Base-by-base conservation (phyloP, 1,140 invertebrate genomes). In the Drosophila rufa region DNA sequence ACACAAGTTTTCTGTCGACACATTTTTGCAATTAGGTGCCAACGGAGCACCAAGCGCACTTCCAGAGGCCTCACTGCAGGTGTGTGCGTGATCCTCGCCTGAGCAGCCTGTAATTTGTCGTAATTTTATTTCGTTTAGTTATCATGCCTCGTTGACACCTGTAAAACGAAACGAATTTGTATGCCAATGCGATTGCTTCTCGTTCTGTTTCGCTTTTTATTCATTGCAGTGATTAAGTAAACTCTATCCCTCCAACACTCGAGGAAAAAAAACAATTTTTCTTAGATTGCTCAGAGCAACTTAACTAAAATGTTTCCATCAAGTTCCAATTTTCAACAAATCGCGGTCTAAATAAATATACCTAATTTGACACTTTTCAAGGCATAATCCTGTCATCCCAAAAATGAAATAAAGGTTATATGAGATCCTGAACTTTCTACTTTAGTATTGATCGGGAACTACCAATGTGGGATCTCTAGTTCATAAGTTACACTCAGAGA, bases 111-210 rank as follows among this genome's bases (percentile, higher is more conserved):
- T 80, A 91, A 91, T 91, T 91, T 91, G 87, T 86, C 78, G 82
- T 75, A 86, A 91, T 91, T 86, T 71, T 50, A 75, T 86, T 91
- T 82, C 77, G 77, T 81, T 91, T 82, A 78, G 79, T 86, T 86
- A 86, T 86, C 82, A 87, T 69, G 83, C 70, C 67, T 57, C 81
- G 73, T 76, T 91, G 86, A 83, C 87, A 91, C 82, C 82, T 86
- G 82, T 91, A 91, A 91, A 86, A 83, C 80, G 71, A 76, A 83
- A 89, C 79, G 70, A 87, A 86, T 86, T 79, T 87, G 79, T 86
- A 82, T 79, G 42, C 59, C 60, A 48, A 66, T 61, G 62, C 45
- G 27, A n/a, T 33, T 64, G 33, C 48, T 38, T 51, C 65, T 60
- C 42, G 42, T 38, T 8, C 75, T 45, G 42, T 33, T 47, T 58